Base-by-base conservation (phyloP, 2,888 invertebrate genomes). In the Protophormia terraenovae region DNA sequence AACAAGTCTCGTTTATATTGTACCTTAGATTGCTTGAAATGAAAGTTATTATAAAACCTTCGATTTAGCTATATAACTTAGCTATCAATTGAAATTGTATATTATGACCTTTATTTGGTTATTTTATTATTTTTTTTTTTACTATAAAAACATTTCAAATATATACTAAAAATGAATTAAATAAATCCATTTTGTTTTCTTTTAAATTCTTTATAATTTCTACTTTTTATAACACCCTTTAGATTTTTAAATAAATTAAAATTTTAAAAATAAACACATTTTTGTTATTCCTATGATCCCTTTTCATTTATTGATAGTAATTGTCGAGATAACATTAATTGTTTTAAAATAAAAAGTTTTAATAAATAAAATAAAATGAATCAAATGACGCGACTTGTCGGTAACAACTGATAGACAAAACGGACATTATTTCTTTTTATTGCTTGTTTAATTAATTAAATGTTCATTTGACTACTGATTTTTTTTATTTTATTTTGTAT, bases 381-480 rank as follows among this genome's bases (percentile, higher is more conserved):
- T 38, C 45, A 38, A 35, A 50, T 62, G 41, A 82, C 45, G 10
- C 41, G 53, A 35, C 16, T 47, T 41, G 14, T 45, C 72, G 53
- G 45, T 72, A 72, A 22, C 35, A 64, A 62, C 38, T 82, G 76
- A 41, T 64, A 77, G 55, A 38, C 24, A 19, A 45, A 24, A 55
- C 27, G 55, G 38, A 71, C 22, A 7, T 27, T 24, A 24, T 27
- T 64, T 64, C 27, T 38, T 72, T 75, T 82, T 64, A 83, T 83
- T 77, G 53, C 76, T 77, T 83, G 58, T 76, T 67, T 80, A 84
- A 80, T 79, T 84, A 76, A 79, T 84, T 80, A 66, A 84, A 72
- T 80, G 71, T 69, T 73, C 73, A 53, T 71, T 71, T 64, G 80
- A 71, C 76, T 84, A 80, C 80, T 80, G 84, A 80, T 76, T 84